These are phyloP conservation scores for Ctenochaetus hawaiiensis DNA, from an alignment of 2,797 vertebrate species.

Conservation along the genomic window DNA sequence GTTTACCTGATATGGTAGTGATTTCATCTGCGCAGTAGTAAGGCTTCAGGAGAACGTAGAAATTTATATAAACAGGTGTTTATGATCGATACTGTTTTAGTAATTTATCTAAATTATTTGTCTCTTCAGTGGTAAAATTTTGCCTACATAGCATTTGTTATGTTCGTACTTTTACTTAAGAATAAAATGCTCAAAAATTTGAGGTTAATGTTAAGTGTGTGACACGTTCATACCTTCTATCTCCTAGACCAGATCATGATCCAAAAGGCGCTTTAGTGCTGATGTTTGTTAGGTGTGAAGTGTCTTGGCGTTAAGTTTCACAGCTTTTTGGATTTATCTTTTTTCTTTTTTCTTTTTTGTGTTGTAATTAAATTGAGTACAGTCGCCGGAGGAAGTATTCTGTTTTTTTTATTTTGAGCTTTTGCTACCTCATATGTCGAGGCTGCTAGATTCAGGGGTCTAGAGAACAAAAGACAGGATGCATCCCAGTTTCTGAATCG, in stretches of 20 bases:
- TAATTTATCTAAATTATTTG: neutral
- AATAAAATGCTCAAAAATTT: no score
- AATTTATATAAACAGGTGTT: neutral
- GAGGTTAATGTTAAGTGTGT: neutral
- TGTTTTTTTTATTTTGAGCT: constrained; percentile 22
- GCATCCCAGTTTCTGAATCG: constrained; percentile 54
- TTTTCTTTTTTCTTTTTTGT: constrained; percentile 4
- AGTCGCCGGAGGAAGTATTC: neutral
- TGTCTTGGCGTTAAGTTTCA: neutral
- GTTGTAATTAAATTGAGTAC: neutral
- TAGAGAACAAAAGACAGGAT: constrained; percentile 49
- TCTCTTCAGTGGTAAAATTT: neutral
- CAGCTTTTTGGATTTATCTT: constrained; percentile 3
- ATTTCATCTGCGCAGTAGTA: neutral
- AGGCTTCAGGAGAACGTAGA: neutral
- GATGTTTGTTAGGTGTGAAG: neutral
- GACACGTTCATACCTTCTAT: constrained; percentile 3
- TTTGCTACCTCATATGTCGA: constrained; percentile 6
- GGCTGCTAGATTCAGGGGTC: constrained; percentile 21
- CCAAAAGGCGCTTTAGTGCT: neutral
- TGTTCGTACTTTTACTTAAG: neutral
- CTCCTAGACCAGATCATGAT: constrained; percentile 8
- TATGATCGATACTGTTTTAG: neutral
- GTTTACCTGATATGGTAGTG: neutral
- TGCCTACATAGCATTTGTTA: neutral